Evolutionary conservation across 2,797 vertebrate species (phyloP), one percentile per base, ranked within the genome.

Genomic region (Urocyon cinereoargenteus): DNA sequence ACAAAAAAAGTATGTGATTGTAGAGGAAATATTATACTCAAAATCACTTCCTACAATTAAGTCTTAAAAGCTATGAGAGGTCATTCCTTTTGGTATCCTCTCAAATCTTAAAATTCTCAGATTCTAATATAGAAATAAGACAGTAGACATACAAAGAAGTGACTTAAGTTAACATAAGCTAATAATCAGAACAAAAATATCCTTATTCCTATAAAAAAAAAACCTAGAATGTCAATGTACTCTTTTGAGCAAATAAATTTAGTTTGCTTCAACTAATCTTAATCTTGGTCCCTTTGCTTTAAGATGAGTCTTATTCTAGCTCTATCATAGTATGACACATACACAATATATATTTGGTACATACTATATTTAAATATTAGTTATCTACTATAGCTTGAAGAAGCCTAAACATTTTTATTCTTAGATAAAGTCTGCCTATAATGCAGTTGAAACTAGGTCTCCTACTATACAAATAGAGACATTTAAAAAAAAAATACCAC

Each of bases 211-310:
- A 4, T 72, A 81, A 86, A 87, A 92, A 77, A 81, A 86, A 87
- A 92, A 77, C 11, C 28, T 59, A 90, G 15, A 81, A 57, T 24
- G 57, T 64, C 14, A 49, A 31, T 66, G 18, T 75, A 68, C 1
- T 66, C 4, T 83, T 82, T 86, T 88, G 14, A 64, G 12, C 9
- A 86, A 96, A 86, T 49, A 94, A 78, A 89, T 57, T 22, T 70
- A 28, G 8, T 91, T 93, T 86, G 45, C 19, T 96, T 91, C 82
- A 89, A 36, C 10, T 40, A 78, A 92, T 66, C 51, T 16, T 82
- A 77, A 40, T 57, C 16, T 45, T 34, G 14, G 21, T 57, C 57
- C 13, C 4, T 77, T 86, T 75, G n/a, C 57, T 94, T 70, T 57
- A 70, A 84, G 22, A 12, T 86, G 49, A 45, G 51, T 68, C 91